phyloP scores from a whole-genome alignment of 2,797 vertebrate genomes.

The Rhynchotus rufescens region DNA sequence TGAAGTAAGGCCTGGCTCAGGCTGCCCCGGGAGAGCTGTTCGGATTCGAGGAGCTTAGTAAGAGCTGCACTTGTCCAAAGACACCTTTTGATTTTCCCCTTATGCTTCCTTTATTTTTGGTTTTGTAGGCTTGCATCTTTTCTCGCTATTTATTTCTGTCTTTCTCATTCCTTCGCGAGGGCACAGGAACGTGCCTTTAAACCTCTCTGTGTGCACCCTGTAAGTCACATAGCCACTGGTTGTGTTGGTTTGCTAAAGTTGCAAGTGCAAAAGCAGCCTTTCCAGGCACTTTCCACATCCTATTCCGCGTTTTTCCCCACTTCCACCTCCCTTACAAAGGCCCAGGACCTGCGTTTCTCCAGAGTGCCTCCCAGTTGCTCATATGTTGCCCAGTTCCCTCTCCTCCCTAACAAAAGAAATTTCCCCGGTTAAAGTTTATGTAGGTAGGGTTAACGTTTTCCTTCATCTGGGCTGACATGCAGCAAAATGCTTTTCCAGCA shows the following conservation, averaged over 20 bases:
- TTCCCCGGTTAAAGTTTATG: not conserved
- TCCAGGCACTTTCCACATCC: not conserved
- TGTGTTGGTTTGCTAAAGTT: not conserved
- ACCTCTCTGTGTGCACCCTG: fast-evolving
- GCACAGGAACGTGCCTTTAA: not conserved
- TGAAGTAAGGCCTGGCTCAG: not conserved
- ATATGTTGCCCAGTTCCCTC: not conserved
- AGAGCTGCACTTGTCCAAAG: not conserved
- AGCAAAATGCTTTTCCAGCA: not conserved
- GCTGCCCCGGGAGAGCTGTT: not conserved
- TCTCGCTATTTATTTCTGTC: not conserved
- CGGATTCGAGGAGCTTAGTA: not conserved
- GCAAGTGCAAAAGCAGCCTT: not conserved
- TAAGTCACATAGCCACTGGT: not conserved
- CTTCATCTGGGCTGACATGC: not conserved
- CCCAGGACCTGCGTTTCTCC: not conserved
- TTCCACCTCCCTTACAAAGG: not conserved
- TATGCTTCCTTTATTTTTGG: not conserved
- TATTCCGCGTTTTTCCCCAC: not conserved
- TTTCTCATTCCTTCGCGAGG: not conserved
- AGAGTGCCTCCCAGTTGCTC: not conserved
- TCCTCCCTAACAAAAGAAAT: not conserved
- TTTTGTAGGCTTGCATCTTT: not conserved
- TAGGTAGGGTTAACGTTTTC: not conserved
- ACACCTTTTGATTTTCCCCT: not conserved